Base-by-base conservation (phyloP, 2,113 vertebrate species). In the Osmerus mordax region DNA sequence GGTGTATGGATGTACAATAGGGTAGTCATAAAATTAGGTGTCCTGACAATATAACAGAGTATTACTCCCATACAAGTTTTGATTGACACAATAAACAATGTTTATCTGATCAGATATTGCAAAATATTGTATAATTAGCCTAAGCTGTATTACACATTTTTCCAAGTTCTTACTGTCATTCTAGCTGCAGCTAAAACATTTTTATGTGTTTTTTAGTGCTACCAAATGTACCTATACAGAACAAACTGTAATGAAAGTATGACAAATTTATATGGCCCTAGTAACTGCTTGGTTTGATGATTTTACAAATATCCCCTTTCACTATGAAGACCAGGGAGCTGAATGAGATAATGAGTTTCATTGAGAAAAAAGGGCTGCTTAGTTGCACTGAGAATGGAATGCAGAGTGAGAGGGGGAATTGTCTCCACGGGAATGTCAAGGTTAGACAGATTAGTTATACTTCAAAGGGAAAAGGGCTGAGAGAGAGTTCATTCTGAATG, bases 261-360 rank as follows among this genome's bases (percentile, higher is more conserved):
- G 3, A 6, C 21, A 66, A 65, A 80, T 74, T 75, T 76, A 80
- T 69, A 72, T 52, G 5, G 52, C 41, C 41, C 68, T 59, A 73
- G 61, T 16, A 65, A 60, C 69, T 73, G 78, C 67, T 84, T 23
- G 16, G 29, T 69, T 68, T 56, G 82, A 61, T 47, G 0, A 21
- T 81, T 76, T 64, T 75, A 65, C 72, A 78, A 75, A 79, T 79
- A 66, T 75, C 70, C 71, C 69, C 52, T 83, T 78, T 81, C 67
- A 72, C 65, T 77, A 80, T 71, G 0, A 9, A 65, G 47, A 71
- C 81, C 77, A 75, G 78, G 84, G 74, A 86, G 71, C 76, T 88
- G 83, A 89, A 87, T 89, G 87, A 87, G 83, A 89, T 85, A 83
- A 84, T 78, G 76, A 76, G 83, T 87, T 87, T 85, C 88, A 89